phyloP scores from a whole-genome alignment of 2,797 vertebrate species.

The Streptopelia turtur region DNA sequence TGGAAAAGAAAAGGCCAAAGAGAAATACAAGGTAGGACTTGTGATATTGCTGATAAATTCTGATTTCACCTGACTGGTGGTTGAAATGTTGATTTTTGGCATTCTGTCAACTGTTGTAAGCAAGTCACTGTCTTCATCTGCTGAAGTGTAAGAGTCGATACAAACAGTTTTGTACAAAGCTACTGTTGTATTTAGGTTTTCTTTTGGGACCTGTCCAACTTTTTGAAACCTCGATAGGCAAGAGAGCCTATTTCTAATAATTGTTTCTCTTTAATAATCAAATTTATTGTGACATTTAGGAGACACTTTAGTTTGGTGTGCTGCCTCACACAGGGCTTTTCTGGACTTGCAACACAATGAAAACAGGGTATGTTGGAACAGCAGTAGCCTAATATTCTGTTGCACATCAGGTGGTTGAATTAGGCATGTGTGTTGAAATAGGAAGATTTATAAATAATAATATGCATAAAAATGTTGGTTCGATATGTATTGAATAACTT shows the following conservation, averaged over 20 bases:
- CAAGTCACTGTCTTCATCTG: neutral
- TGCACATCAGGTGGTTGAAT: neutral
- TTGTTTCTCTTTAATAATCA: neutral
- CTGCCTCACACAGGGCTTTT: neutral
- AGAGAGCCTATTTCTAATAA: neutral
- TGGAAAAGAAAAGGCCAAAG: constrained; percentile 99
- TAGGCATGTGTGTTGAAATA: neutral
- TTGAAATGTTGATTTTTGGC: neutral
- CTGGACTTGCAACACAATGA: neutral
- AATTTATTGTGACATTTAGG: neutral
- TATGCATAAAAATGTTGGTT: neutral
- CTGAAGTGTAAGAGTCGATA: neutral
- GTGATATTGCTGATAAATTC: neutral
- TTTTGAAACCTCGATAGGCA: neutral
- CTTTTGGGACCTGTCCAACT: neutral
- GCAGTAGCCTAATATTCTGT: neutral
- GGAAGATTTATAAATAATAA: neutral
- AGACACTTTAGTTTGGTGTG: neutral
- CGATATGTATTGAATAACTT: neutral
- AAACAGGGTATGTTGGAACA: neutral
- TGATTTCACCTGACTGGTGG: neutral
- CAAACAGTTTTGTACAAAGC: neutral
- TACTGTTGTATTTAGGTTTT: neutral
- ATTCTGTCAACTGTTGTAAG: neutral
- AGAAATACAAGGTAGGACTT: constrained; percentile 94